Evolutionary conservation across 2,797 vertebrate genomes (phyloP).

Genomic region (Denticeps clupeoides): DNA sequence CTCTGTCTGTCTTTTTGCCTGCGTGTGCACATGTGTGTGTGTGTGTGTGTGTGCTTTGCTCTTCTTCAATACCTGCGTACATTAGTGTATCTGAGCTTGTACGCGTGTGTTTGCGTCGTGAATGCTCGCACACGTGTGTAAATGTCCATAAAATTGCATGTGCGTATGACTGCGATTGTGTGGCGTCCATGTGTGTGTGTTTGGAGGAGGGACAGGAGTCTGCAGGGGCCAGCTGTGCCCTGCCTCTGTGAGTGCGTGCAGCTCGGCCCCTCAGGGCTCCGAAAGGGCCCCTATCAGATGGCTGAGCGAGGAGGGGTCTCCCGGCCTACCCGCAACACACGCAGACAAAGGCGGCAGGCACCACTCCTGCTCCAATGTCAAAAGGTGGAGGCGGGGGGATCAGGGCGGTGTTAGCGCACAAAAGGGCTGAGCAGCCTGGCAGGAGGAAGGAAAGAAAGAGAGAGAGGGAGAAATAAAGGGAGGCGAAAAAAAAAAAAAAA

Average conservation of each 20-base stretch:
- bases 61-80: not conserved
- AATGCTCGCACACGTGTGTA: not conserved
- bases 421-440: constrained; percentile 42
- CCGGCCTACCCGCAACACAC: constrained; percentile 25
- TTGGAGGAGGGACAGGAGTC: constrained; percentile 18
- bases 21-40: not conserved
- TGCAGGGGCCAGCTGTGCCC: constrained; percentile 31
- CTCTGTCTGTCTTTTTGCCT: not conserved
- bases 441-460: constrained; percentile 16
- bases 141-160: not conserved
- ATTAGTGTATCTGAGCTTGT: not conserved
- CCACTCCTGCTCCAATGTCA: constrained; percentile 43
- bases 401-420: constrained; percentile 38
- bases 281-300: constrained; percentile 41
- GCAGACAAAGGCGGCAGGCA: constrained; percentile 49
- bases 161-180: constrained; percentile 5
- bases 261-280: constrained; percentile 23
- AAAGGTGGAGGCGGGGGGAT: constrained; percentile 25
- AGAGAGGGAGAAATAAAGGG: constrained; percentile 1
- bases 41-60: constrained; percentile 3
- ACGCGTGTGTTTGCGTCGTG: not conserved
- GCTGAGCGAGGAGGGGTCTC: constrained; percentile 26
- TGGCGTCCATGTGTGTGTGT: constrained; percentile 4
- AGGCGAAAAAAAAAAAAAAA: not conserved
- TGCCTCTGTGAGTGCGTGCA: constrained; percentile 9